Conservation (phyloP, 2,797 vertebrate species). For the Cossypha polioptera region DNA sequence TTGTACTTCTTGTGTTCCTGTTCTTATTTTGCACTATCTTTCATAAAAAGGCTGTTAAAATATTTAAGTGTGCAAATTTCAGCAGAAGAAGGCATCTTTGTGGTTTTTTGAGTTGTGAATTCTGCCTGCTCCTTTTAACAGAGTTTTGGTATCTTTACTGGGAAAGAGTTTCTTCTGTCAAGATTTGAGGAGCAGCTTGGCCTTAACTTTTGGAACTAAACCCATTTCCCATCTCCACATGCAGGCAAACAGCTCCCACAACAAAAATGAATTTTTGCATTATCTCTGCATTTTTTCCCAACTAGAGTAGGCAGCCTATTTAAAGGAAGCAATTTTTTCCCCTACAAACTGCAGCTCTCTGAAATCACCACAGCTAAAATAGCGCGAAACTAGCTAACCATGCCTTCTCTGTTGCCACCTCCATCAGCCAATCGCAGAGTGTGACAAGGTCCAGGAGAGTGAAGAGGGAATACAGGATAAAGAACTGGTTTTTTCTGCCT, state of each 20-base stretch:
- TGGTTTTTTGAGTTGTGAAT: background rate
- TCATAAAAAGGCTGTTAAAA: background rate
- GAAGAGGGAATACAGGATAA: constrained; percentile 74
- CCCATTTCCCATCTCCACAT: background rate
- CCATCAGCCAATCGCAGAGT: constrained; percentile 70
- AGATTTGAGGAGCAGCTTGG: background rate
- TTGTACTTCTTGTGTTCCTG: background rate
- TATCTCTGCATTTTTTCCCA: background rate
- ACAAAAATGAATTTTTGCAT: background rate
- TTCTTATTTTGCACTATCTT: background rate
- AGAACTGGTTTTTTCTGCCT: constrained; percentile 58
- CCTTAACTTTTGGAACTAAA: background rate
- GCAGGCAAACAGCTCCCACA: background rate
- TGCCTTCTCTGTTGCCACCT: constrained; percentile 64
- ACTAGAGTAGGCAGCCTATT: background rate
- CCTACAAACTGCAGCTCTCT: background rate
- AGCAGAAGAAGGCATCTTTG: background rate
- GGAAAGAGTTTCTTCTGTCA: background rate
- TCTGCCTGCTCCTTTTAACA: background rate
- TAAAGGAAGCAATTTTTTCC: background rate
- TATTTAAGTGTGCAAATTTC: background rate
- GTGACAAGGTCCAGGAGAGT: constrained; percentile 77
- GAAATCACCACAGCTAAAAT: background rate
- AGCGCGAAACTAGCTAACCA: constrained; percentile 71
- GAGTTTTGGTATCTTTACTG: background rate